Evolutionary conservation across 1,140 invertebrate genomes (phyloP), one percentile per base, ranked within the genome.

Genomic region (Vanessa atalanta): DNA sequence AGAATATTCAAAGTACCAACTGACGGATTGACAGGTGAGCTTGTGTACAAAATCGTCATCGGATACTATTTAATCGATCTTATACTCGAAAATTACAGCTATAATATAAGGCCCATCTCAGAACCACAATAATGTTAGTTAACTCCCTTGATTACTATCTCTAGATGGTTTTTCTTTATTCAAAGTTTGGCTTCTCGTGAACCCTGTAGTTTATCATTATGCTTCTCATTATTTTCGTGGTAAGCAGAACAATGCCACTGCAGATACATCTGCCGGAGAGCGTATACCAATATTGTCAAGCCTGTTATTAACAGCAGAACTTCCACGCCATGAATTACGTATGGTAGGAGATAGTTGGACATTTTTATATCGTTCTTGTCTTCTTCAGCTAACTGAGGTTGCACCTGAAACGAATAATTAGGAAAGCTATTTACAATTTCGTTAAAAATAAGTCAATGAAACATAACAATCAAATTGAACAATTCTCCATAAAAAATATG

Each of bases 341-440:
- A 47, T 0, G 81, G 81, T 3, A 48, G 65, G 4, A 75, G 15
- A 1, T 72, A 23, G 77, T 83, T 79, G 15, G 79, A 37, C 14
- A 65, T 23, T 57, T 71, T 80, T 43, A 77, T 73, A 14, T 66
- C 31, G 12, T 47, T 50, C 16, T 77, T 70, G 0, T 66, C 26
- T 2, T 77, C 61, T 7, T 82, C 78, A n/a, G 55, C 20, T 20
- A 86, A 31, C 48, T 84, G 72, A 2, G 79, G 79, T 61, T 86
- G 84, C 8, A 76, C 53, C 86, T 88, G 81, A 57, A 67, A 53
- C 13, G 13, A 50, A 3, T 5, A 50, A n/a, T 3, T 50, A n/a
- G 1, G 11, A 14, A 50, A n/a, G 48, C 12, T 50, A 50, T 50
- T 50, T 50, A 13, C 1, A 50, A 50, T 50, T 1, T 50, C 9